Percentiles rank a stretch among this genome's conserved stretches.
phyloP scores from a whole-genome alignment of 1,140 invertebrate genomes.

The Kradibia gibbosae region DNA sequence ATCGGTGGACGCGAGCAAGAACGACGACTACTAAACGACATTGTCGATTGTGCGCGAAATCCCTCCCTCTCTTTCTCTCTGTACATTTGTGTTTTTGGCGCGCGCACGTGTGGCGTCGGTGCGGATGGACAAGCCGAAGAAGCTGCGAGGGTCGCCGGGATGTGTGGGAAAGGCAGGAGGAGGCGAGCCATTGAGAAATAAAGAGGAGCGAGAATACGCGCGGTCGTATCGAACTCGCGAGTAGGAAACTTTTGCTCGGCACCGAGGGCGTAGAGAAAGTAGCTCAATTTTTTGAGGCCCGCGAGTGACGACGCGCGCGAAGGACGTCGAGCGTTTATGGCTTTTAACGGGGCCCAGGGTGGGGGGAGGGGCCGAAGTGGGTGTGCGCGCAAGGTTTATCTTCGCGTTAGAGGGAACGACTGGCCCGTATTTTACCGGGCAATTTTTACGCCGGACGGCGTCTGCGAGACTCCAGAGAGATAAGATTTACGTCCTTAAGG shows the following conservation, averaged over 20 bases:
- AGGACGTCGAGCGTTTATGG: too few relatives aligned
- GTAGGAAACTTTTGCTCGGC: slow-evolving; percentile 6
- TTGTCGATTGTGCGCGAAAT: background rate
- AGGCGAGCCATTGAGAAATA: background rate
- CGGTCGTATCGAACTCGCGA: background rate
- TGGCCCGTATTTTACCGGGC: slow-evolving; percentile 6
- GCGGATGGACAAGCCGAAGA: background rate
- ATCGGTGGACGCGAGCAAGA: background rate
- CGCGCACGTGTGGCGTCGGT: too few relatives aligned
- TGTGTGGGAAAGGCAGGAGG: background rate
- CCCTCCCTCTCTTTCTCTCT: too few relatives aligned
- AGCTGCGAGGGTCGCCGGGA: background rate
- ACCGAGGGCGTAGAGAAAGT: background rate
- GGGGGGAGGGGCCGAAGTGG: background rate
- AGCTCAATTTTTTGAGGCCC: too few relatives aligned
- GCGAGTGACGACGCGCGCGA: too few relatives aligned
- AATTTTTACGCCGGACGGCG: slow-evolving; percentile 5
- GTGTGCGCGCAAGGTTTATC: background rate
- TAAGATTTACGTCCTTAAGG: slow-evolving; percentile 31
- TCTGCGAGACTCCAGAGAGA: background rate
- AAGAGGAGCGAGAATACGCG: background rate
- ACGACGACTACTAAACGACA: background rate
- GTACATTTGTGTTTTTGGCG: too few relatives aligned
- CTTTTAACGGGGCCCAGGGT: background rate
- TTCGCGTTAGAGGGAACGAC: background rate